Evolutionary conservation across 2,797 vertebrate species (phyloP).

Genomic region (Astyanax mexicanus): DNA sequence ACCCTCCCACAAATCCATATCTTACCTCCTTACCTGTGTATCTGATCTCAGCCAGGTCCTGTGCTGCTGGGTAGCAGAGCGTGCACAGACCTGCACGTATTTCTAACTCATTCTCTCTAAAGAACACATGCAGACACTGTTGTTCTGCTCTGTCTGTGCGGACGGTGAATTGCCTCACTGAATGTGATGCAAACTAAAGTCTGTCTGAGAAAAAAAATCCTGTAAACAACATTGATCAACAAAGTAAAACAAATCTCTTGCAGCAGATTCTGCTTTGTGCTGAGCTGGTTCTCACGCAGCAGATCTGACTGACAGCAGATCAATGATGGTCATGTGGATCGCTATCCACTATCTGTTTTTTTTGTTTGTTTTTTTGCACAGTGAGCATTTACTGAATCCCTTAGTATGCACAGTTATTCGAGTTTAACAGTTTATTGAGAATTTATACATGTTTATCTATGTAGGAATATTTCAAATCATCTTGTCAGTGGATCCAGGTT

Average conservation of each 20-base stretch:
- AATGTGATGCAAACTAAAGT: neutral
- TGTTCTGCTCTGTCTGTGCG: neutral
- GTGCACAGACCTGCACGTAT: neutral
- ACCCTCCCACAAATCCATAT: neutral
- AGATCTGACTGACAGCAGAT: neutral
- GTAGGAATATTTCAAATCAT: no score
- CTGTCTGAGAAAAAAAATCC: neutral
- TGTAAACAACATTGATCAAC: neutral
- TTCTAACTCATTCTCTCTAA: neutral
- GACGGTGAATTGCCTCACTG: neutral
- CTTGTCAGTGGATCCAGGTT: neutral
- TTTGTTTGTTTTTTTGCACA: neutral
- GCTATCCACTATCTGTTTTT: neutral
- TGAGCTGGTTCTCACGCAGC: no score
- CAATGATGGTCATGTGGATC: neutral
- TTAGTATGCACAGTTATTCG: neutral
- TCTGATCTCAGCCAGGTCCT: neutral
- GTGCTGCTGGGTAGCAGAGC: neutral
- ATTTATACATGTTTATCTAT: no score
- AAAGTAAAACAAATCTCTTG: neutral
- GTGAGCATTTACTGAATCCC: neutral
- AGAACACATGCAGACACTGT: neutral
- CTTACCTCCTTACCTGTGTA: neutral
- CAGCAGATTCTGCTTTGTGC: neutral
- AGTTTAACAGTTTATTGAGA: no score